These are phyloP conservation scores for Chelonoidis abingdonii DNA, from an alignment of 2,113 vertebrate species.

Conservation along the genomic window DNA sequence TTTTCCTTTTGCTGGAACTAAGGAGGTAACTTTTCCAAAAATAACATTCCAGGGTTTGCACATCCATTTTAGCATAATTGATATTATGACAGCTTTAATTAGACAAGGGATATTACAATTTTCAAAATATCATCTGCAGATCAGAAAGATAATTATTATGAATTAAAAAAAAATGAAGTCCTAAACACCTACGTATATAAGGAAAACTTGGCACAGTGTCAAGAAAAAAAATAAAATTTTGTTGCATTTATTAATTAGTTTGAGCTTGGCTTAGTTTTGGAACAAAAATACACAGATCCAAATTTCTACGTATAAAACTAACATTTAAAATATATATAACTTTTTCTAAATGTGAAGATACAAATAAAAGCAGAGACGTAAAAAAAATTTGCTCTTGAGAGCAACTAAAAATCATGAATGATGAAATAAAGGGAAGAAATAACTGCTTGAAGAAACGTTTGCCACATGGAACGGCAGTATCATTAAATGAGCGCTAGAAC, in stretches of 20 bases:
- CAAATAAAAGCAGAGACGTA: not conserved
- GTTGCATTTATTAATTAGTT: not conserved
- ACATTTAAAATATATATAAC: not conserved
- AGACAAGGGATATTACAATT: not conserved
- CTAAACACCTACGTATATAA: not conserved
- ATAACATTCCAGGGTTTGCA: not conserved
- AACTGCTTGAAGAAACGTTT: not conserved
- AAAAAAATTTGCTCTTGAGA: not conserved
- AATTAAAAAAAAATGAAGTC: not conserved
- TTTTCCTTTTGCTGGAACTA: constrained; percentile 17
- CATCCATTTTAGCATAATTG: not conserved
- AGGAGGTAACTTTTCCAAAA: constrained; percentile 2
- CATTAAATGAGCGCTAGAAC: not conserved
- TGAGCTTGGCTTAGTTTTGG: not conserved
- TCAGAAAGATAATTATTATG: not conserved
- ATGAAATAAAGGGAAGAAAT: not conserved
- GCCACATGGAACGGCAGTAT: not conserved
- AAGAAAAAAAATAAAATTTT: not conserved
- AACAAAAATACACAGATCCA: not conserved
- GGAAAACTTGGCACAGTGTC: not conserved
- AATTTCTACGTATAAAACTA: not conserved
- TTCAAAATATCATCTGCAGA: not conserved
- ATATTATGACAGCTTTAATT: not conserved
- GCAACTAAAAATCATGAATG: not conserved
- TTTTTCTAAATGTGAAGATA: not conserved